Base-by-base conservation (phyloP, 2,797 vertebrate species). In the Diplodus sargus region DNA sequence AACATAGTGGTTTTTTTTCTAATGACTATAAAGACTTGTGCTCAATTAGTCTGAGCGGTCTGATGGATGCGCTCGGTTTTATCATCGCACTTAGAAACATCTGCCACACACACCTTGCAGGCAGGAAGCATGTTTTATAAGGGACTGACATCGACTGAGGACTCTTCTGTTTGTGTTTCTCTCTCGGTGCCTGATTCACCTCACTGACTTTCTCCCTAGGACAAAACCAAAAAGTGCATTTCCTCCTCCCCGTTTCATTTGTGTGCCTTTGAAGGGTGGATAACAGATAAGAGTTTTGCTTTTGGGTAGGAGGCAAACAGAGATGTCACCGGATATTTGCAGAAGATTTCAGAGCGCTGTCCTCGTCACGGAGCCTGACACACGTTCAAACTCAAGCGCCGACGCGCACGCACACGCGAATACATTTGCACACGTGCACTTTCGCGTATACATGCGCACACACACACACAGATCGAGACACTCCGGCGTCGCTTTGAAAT, bases 401-500 rank as follows among this genome's bases (percentile, higher is more conserved):
- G 59, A 67, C 16, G 28, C 16, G 25, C 59, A 42, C 42, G 30
- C n/a, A 13, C 42, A 51, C 20, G 47, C 20, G 1, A 70, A 53
- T 22, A 45, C 45, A 74, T 16, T n/a, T 23, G 45, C n/a, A 22
- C 11, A 48, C 22, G 18, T 18, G n/a, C 22, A 45, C 25, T 14
- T 39, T 59, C 5, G 7, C 14, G 5, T 20, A 5, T 2, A 42
- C 42, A 20, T 39, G 39, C 13, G 22, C 25, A 62, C 20, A 22
- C 14, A 56, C 23, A 64, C 48, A 30, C 72, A 57, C 9, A 18
- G 23, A 49, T 78, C 60, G 52, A 47, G 57, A 75, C 30, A 53
- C 66, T 76, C 25, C 52, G 52, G 59, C 3, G 0, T 13, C 53
- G 70, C 87, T 92, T 92, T 92, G 88, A 92, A 90, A 90, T 91